Evolutionary conservation across 1,140 invertebrate species (phyloP), one percentile per base, ranked within the genome.

Genomic region (Drosophila pandora): DNA sequence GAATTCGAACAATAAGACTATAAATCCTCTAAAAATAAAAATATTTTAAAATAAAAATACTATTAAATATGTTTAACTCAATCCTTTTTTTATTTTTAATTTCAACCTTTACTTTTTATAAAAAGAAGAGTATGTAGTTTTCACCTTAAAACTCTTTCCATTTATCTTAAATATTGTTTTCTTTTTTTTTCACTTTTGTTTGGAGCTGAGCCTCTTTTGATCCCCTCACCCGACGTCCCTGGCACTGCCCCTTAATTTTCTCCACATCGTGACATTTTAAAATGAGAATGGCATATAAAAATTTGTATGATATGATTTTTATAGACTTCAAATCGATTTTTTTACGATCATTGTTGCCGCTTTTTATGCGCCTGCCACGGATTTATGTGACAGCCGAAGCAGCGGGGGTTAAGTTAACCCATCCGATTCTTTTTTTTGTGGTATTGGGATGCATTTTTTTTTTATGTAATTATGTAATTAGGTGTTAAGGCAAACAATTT

Each of bases 251-350:
- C 13, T 0, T 7, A 8, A 43, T 43, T 43, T 43, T 43, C 41
- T 43, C 41, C 41, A 0, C 22, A 9, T 39, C 21, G 67, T 70
- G 67, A 70, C 67, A 70, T 28, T 70, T 70, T 57, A 69, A 69
- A 70, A 32, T 17, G 63, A 69, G 70, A 58, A 48, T 70, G 75
- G 82, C 74, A 65, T 82, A 87, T 88, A 82, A 79, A 88, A 87
- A 87, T 88, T 88, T 79, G 83, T 87, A 76, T 85, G 83, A 85
- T 87, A 87, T 82, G 82, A 87, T 87, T 87, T 85, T 87, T 87
- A 87, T 87, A 68, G 82, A 82, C 82, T 88, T 78, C 83, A 87
- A 85, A 87, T 87, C 82, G 82, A 87, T 88, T 69, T 88, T 85
- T 87, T 87, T 87, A 87, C 28, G 82, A 85, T 85, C 78, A 87